A percentile compares a stretch with the other conserved stretches of the same genome.
phyloP scores from a whole-genome alignment of 2,888 invertebrate species.

The Lydus trimaculatus region DNA sequence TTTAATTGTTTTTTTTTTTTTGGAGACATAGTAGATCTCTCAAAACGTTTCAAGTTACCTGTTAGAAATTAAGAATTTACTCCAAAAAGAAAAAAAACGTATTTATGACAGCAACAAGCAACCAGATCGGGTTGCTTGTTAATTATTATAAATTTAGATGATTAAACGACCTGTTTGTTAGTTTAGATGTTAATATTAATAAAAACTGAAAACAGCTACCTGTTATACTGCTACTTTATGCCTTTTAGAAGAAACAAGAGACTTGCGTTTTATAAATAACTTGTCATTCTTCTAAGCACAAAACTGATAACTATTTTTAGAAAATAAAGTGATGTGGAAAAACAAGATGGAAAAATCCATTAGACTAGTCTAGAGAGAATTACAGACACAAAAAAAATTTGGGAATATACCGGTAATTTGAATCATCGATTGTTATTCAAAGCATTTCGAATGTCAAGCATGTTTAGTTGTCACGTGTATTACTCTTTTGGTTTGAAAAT shows the following conservation, averaged over 20 bases:
- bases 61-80: not conserved
- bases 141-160: conserved; percentile 36
- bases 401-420: no score
- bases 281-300: not conserved
- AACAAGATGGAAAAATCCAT: not conserved
- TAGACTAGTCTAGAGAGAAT: no score
- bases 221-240: not conserved
- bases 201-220: conserved; percentile 32
- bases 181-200: conserved; percentile 51
- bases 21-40: not conserved
- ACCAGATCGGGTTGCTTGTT: conserved; percentile 36
- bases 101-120: not conserved
- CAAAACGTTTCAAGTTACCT: not conserved
- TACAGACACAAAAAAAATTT: not conserved
- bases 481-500: no score
- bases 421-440: no score
- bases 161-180: conserved; percentile 48
- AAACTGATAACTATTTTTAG: not conserved
- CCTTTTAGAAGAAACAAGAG: not conserved
- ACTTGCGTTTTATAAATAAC: not conserved
- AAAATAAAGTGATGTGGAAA: not conserved
- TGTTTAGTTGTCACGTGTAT: no score
- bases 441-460: no score
- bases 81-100: not conserved
- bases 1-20: conserved; percentile 50